Conservation (phyloP, 2,888 invertebrate species). For the Acronicta psi region DNA sequence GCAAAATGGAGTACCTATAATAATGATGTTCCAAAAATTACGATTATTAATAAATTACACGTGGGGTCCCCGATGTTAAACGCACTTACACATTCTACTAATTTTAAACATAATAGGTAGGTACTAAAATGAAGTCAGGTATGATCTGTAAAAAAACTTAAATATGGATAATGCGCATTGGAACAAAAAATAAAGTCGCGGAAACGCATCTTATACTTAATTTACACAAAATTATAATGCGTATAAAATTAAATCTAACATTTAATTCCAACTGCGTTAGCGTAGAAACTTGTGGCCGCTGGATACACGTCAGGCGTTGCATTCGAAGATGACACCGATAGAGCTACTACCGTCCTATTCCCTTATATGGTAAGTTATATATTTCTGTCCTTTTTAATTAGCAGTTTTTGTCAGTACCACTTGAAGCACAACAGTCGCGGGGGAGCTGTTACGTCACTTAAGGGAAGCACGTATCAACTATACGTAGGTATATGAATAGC, state of each 20-base stretch:
- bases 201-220: too few relatives aligned
- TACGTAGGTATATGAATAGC: conserved; percentile 55
- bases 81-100: too few relatives aligned
- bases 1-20: too few relatives aligned
- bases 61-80: too few relatives aligned
- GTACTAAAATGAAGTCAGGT: too few relatives aligned
- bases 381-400: conserved; percentile 77
- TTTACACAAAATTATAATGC: too few relatives aligned
- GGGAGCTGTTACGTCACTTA: conserved; percentile 82
- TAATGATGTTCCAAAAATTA: too few relatives aligned
- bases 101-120: too few relatives aligned
- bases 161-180: too few relatives aligned
- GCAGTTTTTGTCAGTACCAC: conserved; percentile 71
- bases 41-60: too few relatives aligned
- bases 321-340: conserved; percentile 82
- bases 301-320: conserved; percentile 79
- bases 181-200: too few relatives aligned
- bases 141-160: too few relatives aligned
- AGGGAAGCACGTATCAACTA: conserved; percentile 59
- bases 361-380: conserved; percentile 79
- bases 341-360: conserved; percentile 82
- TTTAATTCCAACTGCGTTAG: conserved; percentile 17
- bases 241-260: background rate
- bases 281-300: conserved; percentile 73
- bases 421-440: conserved; percentile 76